A percentile compares a stretch with the other conserved stretches of the same genome.
phyloP scores from a whole-genome alignment of 2,113 vertebrate species.

The Vireo altiloquus region DNA sequence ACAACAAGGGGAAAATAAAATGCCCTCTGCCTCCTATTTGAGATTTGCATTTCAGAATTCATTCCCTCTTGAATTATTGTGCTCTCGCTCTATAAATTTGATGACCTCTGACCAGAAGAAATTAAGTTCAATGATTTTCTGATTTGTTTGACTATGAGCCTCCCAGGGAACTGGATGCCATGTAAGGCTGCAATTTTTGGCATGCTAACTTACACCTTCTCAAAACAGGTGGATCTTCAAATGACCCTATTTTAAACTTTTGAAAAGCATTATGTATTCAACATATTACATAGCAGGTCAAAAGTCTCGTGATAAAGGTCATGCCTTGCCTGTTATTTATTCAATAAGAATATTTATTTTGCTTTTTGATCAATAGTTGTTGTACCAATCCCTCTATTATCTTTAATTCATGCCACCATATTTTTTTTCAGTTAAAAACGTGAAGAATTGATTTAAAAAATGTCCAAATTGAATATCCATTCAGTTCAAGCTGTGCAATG shows the following conservation, averaged over 20 bases:
- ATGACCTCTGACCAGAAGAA: not conserved
- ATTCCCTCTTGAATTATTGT: not conserved
- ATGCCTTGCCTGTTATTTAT: not conserved
- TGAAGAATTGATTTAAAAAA: not conserved
- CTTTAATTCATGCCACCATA: not conserved
- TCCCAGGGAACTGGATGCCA: not conserved
- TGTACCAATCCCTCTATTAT: not conserved
- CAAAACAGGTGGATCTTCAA: not conserved
- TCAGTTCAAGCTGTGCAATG: not conserved
- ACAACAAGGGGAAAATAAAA: not conserved
- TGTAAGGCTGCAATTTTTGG: not conserved
- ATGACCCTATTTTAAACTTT: not conserved
- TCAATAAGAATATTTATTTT: not conserved
- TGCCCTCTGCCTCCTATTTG: not conserved
- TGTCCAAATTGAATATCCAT: not conserved
- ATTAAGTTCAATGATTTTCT: not conserved
- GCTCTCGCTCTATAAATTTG: not conserved
- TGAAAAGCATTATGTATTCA: not conserved
- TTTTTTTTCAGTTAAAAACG: not conserved
- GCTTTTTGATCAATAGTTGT: not conserved
- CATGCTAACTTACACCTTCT: not conserved
- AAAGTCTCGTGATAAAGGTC: not conserved
- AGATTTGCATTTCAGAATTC: not conserved
- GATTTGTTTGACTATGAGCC: not conserved
- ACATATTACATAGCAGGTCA: not conserved